Evolutionary conservation across 2,888 invertebrate species (phyloP), one percentile per base, ranked within the genome.

Genomic region (Merodon equestris): DNA sequence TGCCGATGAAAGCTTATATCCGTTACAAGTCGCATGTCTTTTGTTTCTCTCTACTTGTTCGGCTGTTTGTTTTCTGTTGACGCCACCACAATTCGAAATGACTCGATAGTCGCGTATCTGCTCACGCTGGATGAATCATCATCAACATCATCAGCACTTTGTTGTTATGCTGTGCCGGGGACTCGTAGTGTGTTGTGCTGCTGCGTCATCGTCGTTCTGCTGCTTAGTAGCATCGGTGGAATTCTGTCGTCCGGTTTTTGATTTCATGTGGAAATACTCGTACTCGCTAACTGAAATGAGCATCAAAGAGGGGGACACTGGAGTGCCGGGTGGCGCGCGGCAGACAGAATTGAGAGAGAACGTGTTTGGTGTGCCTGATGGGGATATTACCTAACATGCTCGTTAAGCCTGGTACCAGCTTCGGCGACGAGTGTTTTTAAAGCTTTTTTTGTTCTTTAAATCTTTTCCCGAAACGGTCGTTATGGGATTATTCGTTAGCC

Each of bases 171-270:
- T 18, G 27, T 27, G 27, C 27, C 27, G 27, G 27, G 27, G n/a
- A n/a, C n/a, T n/a, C n/a, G n/a, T 27, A 27, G 27, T 27, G 27
- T 27, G 27, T 27, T 27, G 27, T 50, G 63, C 56, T 50, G 71
- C 44, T 71, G 63, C 71, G 71, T 71, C 71, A 61, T 48, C 71
- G 34, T 47, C 27, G 54, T 27, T 50, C 45, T 15, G 34, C 13
- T 18, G 58, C 45, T 70, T 47, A 60, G 70, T 47, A 53, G 70
- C 47, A 63, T 56, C 63, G 18, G 47, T 48, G 60, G 56, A 56
- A 56, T 71, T 48, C 50, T 71, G 47, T 63, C 63, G 63, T 63
- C 63, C 56, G 71, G 63, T 56, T 71, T 63, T 50, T 48, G 54
- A 56, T 56, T 48, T 56, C 56, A 71, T n/a, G n/a, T n/a, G n/a